Base-by-base conservation (phyloP, 2,797 vertebrate species). In the Falco rusticolus region DNA sequence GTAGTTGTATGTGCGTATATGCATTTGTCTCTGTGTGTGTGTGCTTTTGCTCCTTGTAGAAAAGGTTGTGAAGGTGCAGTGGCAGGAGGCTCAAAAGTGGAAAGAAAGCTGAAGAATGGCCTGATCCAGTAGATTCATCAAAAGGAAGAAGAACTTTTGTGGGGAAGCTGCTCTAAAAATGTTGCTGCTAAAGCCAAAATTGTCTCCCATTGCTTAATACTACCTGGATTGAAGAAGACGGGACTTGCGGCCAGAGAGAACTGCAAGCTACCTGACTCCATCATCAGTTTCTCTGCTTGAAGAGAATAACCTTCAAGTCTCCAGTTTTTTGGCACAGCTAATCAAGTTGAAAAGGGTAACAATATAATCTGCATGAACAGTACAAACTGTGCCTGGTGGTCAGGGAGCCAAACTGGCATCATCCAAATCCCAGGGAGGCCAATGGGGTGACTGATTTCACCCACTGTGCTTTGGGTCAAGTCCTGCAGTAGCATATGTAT, bases 351-450 rank as follows among this genome's bases (percentile, higher is more conserved):
- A 86, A 88, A 78, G 53, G 21, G 15, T 47, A 92, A 84, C 61
- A 71, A 39, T 51, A 76, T 54, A 85, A 90, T 78, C 76, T 81
- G 45, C 72, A 68, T 39, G 77, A 91, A 65, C 29, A 80, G 72
- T 64, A 93, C 79, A 90, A 86, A 88, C 76, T 90, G 87, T 91
- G 93, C 85, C 81, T 91, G 26, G 37, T 51, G 53, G 37, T 90
- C 57, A 78, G 83, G 37, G 50, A 91, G 76, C 72, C 65, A 88
- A 91, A 85, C 14, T 65, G 69, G 39, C 79, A 88, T 90, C 51
- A 63, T 56, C 31, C 48, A 79, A 84, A 86, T 47, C 92, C 63
- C 66, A 60, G 53, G 28, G 64, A 89, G 59, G 79, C 63, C 80
- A 78, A 25, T 14, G 29, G 64, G 11, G 53, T 90, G 72, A 84